Percentiles rank a stretch among this genome's conserved stretches.
Evolutionary conservation across 2,797 vertebrate genomes (phyloP).

Genomic region (Coilia nasus): DNA sequence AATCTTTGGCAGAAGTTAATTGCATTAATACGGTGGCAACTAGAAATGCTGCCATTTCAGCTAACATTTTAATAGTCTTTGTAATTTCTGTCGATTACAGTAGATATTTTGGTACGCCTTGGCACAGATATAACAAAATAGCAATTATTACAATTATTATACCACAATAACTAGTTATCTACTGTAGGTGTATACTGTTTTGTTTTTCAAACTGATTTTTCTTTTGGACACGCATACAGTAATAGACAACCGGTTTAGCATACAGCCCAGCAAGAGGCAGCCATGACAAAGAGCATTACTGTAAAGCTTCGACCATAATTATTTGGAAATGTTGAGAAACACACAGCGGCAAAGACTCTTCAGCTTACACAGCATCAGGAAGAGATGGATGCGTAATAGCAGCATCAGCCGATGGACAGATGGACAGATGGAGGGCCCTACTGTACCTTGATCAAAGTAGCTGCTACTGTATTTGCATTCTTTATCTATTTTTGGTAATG

Average conservation of each 20-base stretch:
- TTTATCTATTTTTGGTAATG: neutral
- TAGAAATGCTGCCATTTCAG: conserved; percentile 73
- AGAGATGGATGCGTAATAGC: too few relatives aligned
- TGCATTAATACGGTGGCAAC: conserved; percentile 73
- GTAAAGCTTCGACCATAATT: too few relatives aligned
- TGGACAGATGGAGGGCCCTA: neutral
- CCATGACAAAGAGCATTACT: too few relatives aligned
- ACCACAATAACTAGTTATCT: neutral
- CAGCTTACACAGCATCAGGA: too few relatives aligned
- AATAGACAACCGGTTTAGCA: neutral
- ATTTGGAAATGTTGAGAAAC: too few relatives aligned
- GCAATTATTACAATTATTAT: too few relatives aligned
- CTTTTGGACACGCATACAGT: neutral
- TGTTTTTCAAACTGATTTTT: neutral
- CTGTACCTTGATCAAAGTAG: neutral
- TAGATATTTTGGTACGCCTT: neutral
- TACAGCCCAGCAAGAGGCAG: too few relatives aligned
- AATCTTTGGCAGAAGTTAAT: conserved; percentile 80
- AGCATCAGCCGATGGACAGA: neutral
- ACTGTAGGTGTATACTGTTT: neutral
- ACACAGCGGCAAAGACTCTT: too few relatives aligned
- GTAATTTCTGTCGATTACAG: neutral
- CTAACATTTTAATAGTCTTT: conserved; percentile 58
- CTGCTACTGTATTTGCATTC: neutral
- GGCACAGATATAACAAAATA: neutral